A percentile compares a stretch with the other conserved stretches of the same genome.
Evolutionary conservation across 2,888 invertebrate species (phyloP).

Genomic region (Gandaritis pyraliata): DNA sequence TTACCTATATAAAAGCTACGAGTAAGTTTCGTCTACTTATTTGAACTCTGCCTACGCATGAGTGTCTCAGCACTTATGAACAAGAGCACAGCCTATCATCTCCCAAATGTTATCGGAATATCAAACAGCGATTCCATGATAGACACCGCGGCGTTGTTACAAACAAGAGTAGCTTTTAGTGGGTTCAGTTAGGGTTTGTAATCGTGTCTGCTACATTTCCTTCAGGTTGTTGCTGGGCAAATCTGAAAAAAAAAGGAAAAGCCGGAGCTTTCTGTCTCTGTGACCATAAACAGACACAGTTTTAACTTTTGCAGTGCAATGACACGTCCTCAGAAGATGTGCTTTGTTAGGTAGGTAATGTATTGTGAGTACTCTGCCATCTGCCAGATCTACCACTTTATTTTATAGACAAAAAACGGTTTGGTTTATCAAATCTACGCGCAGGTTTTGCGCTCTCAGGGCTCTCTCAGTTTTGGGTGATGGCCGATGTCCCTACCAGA

Average conservation of each 20-base stretch:
- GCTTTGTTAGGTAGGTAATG: too few species aligned
- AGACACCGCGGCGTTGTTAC: slow-evolving; percentile 24
- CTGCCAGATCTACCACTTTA: too few species aligned
- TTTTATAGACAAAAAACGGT: too few species aligned
- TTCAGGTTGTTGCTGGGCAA: slow-evolving; percentile 28
- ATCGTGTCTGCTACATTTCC: slow-evolving; percentile 55
- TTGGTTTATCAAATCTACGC: too few species aligned
- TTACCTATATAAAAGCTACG: too few species aligned
- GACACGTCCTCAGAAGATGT: too few species aligned
- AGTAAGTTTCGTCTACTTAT: slow-evolving; percentile 59
- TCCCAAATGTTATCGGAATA: slow-evolving; percentile 77
- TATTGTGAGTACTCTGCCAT: too few species aligned
- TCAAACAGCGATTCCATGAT: slow-evolving; percentile 70
- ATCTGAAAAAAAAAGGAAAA: not conserved
- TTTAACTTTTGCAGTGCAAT: too few species aligned
- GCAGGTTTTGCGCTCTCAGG: too few species aligned
- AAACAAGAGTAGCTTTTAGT: slow-evolving; percentile 47
- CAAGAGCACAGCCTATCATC: slow-evolving; percentile 70
- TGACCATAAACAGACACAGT: too few species aligned
- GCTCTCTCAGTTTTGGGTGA: too few species aligned
- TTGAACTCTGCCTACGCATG: slow-evolving; percentile 29
- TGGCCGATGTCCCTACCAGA: too few species aligned
- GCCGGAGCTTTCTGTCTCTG: not conserved
- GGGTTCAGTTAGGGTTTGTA: slow-evolving; percentile 47
- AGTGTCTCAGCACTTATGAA: slow-evolving; percentile 54